These are phyloP conservation scores for Lophius piscatorius DNA, from an alignment of 2,113 vertebrate species.

Conservation along the genomic window DNA sequence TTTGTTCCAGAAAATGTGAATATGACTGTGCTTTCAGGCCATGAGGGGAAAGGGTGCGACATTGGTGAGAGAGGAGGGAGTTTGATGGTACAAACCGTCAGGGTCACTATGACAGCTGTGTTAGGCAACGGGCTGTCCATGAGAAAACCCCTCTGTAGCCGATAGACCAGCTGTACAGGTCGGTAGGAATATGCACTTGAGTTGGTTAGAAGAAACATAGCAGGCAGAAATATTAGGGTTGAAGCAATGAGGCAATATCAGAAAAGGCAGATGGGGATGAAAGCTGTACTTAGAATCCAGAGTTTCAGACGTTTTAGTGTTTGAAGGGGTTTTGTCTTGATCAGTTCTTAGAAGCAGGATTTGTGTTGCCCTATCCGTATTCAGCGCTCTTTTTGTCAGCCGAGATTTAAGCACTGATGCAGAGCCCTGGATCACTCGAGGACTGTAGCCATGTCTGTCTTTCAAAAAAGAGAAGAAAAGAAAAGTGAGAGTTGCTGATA, in stretches of 20 bases:
- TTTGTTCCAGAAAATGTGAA: slow-evolving; percentile 9
- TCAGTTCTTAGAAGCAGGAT: slow-evolving; percentile 13
- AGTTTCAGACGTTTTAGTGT: background rate
- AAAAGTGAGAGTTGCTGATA: background rate
- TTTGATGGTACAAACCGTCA: slow-evolving; percentile 21
- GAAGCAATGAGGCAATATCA: slow-evolving; percentile 1
- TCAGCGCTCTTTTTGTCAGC: background rate
- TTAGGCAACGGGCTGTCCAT: slow-evolving; percentile 20
- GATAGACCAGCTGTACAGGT: slow-evolving; percentile 23
- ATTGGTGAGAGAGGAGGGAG: slow-evolving; percentile 20
- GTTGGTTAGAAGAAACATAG: background rate
- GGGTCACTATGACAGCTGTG: slow-evolving; percentile 43
- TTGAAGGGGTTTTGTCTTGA: too few species aligned
- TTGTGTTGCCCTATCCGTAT: slow-evolving; percentile 9
- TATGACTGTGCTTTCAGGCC: slow-evolving; percentile 5
- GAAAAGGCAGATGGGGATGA: background rate
- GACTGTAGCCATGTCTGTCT: slow-evolving; percentile 4
- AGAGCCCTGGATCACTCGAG: slow-evolving; percentile 11
- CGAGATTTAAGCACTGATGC: background rate
- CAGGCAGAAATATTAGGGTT: background rate
- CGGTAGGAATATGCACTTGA: background rate
- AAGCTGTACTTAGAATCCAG: background rate
- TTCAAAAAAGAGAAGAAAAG: background rate
- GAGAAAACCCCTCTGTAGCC: slow-evolving; percentile 20
- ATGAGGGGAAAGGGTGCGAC: slow-evolving; percentile 3